A percentile compares a stretch with the other conserved stretches of the same genome.
Conservation (phyloP, 2,888 invertebrate species). For the Drosophila setosimentum region DNA sequence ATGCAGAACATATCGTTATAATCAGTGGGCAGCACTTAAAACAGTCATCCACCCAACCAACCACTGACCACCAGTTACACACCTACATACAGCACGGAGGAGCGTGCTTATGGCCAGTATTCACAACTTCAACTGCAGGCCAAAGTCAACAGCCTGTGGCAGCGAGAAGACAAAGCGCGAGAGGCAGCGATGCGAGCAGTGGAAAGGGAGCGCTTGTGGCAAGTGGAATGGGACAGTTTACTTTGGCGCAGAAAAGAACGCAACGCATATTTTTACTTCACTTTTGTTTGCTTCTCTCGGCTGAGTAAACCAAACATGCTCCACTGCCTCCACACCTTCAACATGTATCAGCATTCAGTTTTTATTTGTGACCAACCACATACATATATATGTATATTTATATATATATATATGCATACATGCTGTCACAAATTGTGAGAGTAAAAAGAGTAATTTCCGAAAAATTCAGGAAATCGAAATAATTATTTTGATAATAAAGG, state of each 20-base stretch:
- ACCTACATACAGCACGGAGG: not conserved
- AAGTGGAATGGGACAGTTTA: conserved; percentile 52
- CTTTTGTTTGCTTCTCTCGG: conserved; percentile 65
- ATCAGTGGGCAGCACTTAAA: conserved; percentile 65
- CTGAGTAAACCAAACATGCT: conserved; percentile 40
- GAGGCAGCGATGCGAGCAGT: not conserved
- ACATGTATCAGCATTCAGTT: conserved; percentile 87
- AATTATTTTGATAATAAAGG: conserved; percentile 6
- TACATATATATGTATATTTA: not conserved
- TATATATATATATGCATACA: not conserved
- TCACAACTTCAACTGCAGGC: conserved; percentile 25
- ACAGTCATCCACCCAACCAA: not conserved
- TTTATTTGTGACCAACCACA: conserved; percentile 25
- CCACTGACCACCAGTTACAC: conserved; percentile 5
- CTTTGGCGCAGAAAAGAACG: conserved; percentile 72
- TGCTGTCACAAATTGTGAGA: not conserved
- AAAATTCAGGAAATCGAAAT: not conserved
- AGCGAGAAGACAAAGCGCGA: conserved; percentile 53
- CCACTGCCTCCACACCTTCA: conserved; percentile 14
- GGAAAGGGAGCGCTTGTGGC: not conserved
- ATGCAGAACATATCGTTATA: conserved; percentile 69
- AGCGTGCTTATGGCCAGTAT: conserved; percentile 54
- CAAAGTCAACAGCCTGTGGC: conserved; percentile 71
- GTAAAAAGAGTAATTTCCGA: not conserved
- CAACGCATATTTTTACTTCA: conserved; percentile 74